These are phyloP conservation scores for Choloepus didactylus DNA, from an alignment of 2,797 vertebrate species.

Conservation along the genomic window DNA sequence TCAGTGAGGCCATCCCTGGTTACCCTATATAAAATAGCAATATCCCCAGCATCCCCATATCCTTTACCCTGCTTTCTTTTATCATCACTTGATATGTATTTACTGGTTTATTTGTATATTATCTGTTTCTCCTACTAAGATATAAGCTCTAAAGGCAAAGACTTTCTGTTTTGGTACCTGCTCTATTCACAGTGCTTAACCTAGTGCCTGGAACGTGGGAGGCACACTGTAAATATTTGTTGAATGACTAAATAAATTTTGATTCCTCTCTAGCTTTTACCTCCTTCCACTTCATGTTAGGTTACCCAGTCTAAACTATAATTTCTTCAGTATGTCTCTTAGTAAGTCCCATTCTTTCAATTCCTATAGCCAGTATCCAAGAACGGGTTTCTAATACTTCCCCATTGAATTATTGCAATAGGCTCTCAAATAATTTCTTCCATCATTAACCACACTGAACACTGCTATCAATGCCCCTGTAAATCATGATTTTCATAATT, in stretches of 20 bases:
- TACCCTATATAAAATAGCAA: background rate
- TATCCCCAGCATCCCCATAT: background rate
- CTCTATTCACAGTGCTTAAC: background rate
- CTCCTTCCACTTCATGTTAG: background rate
- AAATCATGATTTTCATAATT: conserved; percentile 8
- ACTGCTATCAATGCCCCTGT: background rate
- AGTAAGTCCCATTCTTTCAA: background rate
- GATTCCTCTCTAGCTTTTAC: background rate
- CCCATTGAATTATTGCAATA: background rate
- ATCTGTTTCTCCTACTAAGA: conserved; percentile 29
- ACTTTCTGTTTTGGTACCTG: background rate
- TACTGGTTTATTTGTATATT: background rate
- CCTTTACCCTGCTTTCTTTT: conserved; percentile 1
- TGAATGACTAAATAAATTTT: conserved; percentile 9
- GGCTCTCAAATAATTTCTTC: conserved; percentile 19
- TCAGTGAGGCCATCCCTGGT: background rate
- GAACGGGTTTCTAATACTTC: background rate
- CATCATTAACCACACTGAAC: background rate
- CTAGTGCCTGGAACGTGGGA: background rate
- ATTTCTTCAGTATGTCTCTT: background rate
- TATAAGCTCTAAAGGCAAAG: background rate
- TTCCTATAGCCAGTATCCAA: background rate
- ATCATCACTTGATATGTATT: background rate
- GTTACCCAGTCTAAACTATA: background rate
- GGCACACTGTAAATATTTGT: background rate